Evolutionary conservation across 2,888 invertebrate genomes (phyloP), one percentile per base, ranked within the genome.

Genomic region (Chironomus riparius): DNA sequence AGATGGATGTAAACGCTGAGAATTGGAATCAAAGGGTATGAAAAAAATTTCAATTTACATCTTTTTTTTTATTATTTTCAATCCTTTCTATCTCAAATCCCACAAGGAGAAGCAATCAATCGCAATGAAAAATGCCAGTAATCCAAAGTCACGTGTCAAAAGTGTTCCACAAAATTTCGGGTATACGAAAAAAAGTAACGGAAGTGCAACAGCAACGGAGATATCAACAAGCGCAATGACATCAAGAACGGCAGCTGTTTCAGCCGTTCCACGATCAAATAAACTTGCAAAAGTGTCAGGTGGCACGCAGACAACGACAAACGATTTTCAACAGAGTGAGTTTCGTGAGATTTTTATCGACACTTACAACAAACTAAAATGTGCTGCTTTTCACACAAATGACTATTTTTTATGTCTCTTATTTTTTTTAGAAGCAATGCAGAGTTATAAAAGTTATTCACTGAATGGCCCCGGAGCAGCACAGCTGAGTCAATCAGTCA

Each of bases 221-320:
- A 82, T 83, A 68, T 83, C 83, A 77, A 77, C 72, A 28, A 83
- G 83, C 75, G 82, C 83, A 3, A 80, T 81, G 76, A 79, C 83
- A 78, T 88, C 88, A 22, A 85, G 88, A 81, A 93, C 93, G 7
- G 93, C 93, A 65, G 92, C 93, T 85, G 93, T 93, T 47, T 92
- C 93, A 73, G 93, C 93, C 3, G 93, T 94, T 62, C 93, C 93
- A 7, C 87, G 93, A 80, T 92, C 93, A 0, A 80, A 81, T 47
- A 93, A 94, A 85, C 91, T 94, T 47, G 56, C 6, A n/a, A 95
- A 95, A 86, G 92, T 94, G 28, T 93, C 94, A 5, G 94, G 94
- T 13, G 95, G 95, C 38, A 94, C 95, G 0, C 95, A 95, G 83
- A 95, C 95, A 5, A 91, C 93, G 80, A 91, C 91, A 48, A 91